Conservation (phyloP, 2,888 invertebrate species). For the Brenthis hecate region DNA sequence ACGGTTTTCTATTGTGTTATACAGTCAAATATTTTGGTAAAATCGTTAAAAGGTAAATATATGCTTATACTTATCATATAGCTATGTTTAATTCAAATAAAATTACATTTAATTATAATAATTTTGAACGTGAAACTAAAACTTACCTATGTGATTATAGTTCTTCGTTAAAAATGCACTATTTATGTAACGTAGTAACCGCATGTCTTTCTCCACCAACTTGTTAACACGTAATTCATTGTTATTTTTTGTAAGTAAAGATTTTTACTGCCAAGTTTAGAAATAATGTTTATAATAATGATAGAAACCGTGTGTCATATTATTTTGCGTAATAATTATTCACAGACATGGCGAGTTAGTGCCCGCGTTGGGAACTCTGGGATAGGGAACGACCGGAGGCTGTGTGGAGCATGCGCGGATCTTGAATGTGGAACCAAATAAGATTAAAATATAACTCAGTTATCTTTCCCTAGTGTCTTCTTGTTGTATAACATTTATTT, state of each 20-base stretch:
- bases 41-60: neutral
- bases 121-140: neutral
- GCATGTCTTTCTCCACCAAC: constrained; percentile 6
- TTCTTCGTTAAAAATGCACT: constrained; percentile 24
- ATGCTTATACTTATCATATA: too few species aligned
- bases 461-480: constrained; percentile 1
- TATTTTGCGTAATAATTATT: neutral
- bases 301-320: neutral
- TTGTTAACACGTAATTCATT: constrained; percentile 22
- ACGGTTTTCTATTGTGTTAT: neutral
- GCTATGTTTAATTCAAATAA: too few species aligned
- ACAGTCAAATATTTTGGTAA: neutral
- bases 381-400: constrained; percentile 54
- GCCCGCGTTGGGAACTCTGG: constrained; percentile 28
- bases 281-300: neutral
- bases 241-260: neutral
- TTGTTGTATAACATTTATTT: constrained; percentile 5
- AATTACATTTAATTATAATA: too few species aligned
- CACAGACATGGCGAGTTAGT: constrained; percentile 14
- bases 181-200: constrained; percentile 29
- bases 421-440: constrained; percentile 13
- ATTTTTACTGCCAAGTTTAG: neutral
- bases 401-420: constrained; percentile 63
- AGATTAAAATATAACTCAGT: constrained; percentile 15
- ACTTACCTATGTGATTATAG: constrained; percentile 33